Evolutionary conservation across 2,113 vertebrate species (phyloP), one percentile per base, ranked within the genome.

Genomic region (Megalops atlanticus): DNA sequence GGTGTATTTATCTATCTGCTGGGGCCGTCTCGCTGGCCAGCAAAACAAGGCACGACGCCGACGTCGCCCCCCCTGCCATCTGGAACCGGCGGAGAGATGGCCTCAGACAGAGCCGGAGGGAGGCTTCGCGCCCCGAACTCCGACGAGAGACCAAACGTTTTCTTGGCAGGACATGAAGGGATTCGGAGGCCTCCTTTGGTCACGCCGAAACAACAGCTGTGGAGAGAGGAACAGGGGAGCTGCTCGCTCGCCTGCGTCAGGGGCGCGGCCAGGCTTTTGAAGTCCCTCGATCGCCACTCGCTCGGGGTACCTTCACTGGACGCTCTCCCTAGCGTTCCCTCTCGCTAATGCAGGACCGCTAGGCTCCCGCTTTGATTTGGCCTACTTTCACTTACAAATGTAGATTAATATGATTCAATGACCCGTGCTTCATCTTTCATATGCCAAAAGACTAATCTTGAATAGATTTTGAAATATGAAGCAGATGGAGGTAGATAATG

Each of bases 91-190:
- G 78, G 80, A 80, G 83, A 88, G 85, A 86, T 40, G 78, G 76
- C 84, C 52, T 58, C 47, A 49, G 11, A 58, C 35, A 76, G n/a
- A 16, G 72, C 36, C 33, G 80, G 76, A 81, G 83, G 11, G n/a
- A 82, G 86, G 80, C 82, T 64, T 80, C 83, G 79, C 83, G 84
- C 82, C 85, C 82, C 74, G 83, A 89, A 91, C 91, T 92, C 92
- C 92, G 88, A 90, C 80, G 82, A 82, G 87, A 91, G 88, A 86
- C 87, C 87, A 76, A 84, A 82, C 81, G 85, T 88, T 90, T 87
- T 83, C 85, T 92, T 93, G 92, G 93, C 92, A 91, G 88, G 81
- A 92, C 90, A 92, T 91, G 88, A 92, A 91, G 88, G 86, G n/a
- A 85, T 68, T 12, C 7, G n/a, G 87, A 89, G 88, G 87, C 81